Evolutionary conservation across 1,140 invertebrate species (phyloP), one percentile per base, ranked within the genome.

Genomic region (Drepana arcuata): DNA sequence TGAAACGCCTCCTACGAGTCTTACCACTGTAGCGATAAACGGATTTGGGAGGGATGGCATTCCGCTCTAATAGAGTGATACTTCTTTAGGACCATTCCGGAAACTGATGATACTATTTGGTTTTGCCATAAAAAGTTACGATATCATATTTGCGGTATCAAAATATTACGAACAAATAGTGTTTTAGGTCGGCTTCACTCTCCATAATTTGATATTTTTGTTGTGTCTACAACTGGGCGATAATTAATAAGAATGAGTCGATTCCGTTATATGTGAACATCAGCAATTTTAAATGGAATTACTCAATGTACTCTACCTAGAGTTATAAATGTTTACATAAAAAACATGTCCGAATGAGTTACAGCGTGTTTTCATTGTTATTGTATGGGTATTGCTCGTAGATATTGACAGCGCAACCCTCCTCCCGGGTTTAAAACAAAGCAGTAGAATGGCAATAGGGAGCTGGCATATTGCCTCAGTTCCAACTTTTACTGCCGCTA

Each of bases 31-130:
- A 46, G 46, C 54, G 57, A 66, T 70, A 66, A 70, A 70, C 53
- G 61, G 66, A 68, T 71, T 70, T 67, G 41, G 48, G 50, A 51
- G 49, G 48, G 53, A 55, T 53, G 48, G 56, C 51, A 59, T 68
- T 55, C 55, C 57, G 44, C 33, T 49, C 52, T 74, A 71, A 71
- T 78, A 68, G 67, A 74, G 64, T 68, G 66, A 73, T 67, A 67
- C 70, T 73, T 73, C 66, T 67, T 73, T 59, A 56, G 59, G 64
- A 62, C 62, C 61, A 62, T 73, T 71, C 47, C 52, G 63, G 63
- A 62, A 72, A 73, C 66, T 74, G 63, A 78, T 74, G 68, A 63
- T 57, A 71, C 69, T 67, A 73, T 73, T 75, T 69, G 63, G 59
- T 63, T 67, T 63, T 59, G 44, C 54, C 66, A 70, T 77, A 73